Evolutionary conservation across 2,113 vertebrate genomes (phyloP).

Genomic region (Gulo gulo): DNA sequence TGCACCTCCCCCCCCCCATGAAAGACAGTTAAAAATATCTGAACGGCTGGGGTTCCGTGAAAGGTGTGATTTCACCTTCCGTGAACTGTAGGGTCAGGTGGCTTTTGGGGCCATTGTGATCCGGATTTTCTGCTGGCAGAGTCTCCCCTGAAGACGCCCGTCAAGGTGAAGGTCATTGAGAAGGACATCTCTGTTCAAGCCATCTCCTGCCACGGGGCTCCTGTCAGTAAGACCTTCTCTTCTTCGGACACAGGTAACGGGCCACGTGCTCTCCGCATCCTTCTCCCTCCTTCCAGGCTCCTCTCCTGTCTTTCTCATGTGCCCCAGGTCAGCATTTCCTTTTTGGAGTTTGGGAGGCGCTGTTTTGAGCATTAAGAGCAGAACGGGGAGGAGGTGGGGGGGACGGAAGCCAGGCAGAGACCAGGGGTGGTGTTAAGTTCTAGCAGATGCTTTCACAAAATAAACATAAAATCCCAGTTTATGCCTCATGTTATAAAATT

Average conservation of each 20-base stretch:
- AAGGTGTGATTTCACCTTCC: background rate
- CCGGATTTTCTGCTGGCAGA: constrained; percentile 80
- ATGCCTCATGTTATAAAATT: fast-evolving
- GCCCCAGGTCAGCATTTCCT: background rate
- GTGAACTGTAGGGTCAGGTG: fast-evolving
- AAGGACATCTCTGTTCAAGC: constrained; percentile 89
- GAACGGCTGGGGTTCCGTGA: fast-evolving
- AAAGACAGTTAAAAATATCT: background rate
- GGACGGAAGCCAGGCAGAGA: too few species aligned
- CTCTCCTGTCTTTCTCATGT: background rate
- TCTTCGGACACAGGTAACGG: constrained; percentile 93
- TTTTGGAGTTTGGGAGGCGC: background rate
- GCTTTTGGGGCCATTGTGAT: background rate
- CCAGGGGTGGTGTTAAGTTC: fast-evolving
- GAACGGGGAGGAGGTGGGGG: background rate
- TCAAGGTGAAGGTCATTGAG: constrained; percentile 88
- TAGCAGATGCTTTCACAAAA: background rate
- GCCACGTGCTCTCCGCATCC: fast-evolving
- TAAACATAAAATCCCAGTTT: fast-evolving
- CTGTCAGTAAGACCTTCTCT: constrained; percentile 94
- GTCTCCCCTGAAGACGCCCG: constrained; percentile 84
- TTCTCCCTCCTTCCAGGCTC: background rate
- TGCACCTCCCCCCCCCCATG: background rate
- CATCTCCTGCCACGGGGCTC: constrained; percentile 80
- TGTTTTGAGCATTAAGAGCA: background rate